These are phyloP conservation scores for Danaus chrysippus DNA, from an alignment of 2,888 invertebrate species.

Conservation along the genomic window DNA sequence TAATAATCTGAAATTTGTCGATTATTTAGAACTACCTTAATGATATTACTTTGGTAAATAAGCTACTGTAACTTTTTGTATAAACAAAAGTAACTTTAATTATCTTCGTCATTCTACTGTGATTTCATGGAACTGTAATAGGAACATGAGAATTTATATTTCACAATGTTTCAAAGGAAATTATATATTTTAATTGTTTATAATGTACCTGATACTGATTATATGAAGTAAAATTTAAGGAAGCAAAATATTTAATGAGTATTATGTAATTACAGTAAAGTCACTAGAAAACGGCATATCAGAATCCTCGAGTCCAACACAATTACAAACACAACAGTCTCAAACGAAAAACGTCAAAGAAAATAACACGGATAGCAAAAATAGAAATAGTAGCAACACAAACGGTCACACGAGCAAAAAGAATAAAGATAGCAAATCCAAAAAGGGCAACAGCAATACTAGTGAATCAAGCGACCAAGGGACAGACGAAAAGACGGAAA, in stretches of 20 bases:
- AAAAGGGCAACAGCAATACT: conserved; percentile 72
- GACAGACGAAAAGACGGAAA: conserved; percentile 35
- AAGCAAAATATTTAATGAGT: background rate
- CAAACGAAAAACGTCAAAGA: conserved; percentile 73
- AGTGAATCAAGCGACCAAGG: conserved; percentile 58
- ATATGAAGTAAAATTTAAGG: no score
- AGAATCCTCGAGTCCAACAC: conserved; percentile 73
- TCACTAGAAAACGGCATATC: conserved; percentile 76
- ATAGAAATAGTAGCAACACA: conserved; percentile 70
- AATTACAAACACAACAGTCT: conserved; percentile 56
- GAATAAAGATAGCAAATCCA: conserved; percentile 73
- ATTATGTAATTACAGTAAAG: conserved; percentile 53
- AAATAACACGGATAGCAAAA: conserved; percentile 62
- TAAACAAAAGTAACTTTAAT: no score
- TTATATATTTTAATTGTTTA: no score
- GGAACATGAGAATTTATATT: no score
- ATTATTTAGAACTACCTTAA: background rate
- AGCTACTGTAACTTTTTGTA: no score
- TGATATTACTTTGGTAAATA: no score
- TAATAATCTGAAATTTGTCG: background rate
- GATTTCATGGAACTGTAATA: no score
- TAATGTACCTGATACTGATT: no score
- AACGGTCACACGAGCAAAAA: conserved; percentile 62
- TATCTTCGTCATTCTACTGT: no score
- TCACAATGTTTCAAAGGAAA: no score